Conservation (phyloP, 2,888 invertebrate genomes). For the Anoplius nigerrimus region DNA sequence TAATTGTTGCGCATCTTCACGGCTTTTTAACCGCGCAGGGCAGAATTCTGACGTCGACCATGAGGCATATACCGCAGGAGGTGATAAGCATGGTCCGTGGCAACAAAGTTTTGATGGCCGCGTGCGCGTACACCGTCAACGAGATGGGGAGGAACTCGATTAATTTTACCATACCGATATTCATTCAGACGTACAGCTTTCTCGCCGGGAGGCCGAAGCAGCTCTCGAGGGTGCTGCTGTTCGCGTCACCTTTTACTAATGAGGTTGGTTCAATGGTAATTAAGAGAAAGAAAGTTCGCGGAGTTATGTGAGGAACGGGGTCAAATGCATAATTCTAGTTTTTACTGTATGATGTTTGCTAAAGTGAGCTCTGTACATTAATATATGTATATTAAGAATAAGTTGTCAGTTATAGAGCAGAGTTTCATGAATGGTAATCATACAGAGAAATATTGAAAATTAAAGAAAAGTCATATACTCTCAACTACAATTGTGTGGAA, state of each 20-base stretch:
- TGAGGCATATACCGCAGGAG: conserved; percentile 67
- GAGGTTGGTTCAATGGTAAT: conserved; percentile 71
- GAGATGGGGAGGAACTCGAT: conserved; percentile 77
- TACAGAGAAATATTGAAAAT: too few relatives aligned
- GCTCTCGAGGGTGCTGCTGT: conserved; percentile 87
- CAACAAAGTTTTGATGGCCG: conserved; percentile 78
- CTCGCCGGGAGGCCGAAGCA: conserved; percentile 87
- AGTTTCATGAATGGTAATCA: too few relatives aligned
- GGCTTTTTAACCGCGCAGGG: neutral
- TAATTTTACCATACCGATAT: conserved; percentile 88
- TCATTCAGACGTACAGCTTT: conserved; percentile 87
- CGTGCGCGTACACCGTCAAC: conserved; percentile 79
- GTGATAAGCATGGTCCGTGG: conserved; percentile 76
- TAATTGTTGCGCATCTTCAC: too few relatives aligned
- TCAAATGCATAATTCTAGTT: too few relatives aligned
- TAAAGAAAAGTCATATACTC: too few relatives aligned
- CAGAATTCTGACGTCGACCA: conserved; percentile 52
- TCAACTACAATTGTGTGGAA: too few relatives aligned
- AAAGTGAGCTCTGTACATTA: too few relatives aligned
- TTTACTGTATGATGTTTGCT: too few relatives aligned
- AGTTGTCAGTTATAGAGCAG: too few relatives aligned
- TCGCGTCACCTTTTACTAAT: conserved; percentile 86
- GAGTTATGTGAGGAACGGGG: too few relatives aligned
- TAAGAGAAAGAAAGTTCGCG: too few relatives aligned
- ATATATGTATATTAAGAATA: too few relatives aligned